phyloP scores from a whole-genome alignment of 1,140 invertebrate genomes.

The Zeugodacus cucurbitae region DNA sequence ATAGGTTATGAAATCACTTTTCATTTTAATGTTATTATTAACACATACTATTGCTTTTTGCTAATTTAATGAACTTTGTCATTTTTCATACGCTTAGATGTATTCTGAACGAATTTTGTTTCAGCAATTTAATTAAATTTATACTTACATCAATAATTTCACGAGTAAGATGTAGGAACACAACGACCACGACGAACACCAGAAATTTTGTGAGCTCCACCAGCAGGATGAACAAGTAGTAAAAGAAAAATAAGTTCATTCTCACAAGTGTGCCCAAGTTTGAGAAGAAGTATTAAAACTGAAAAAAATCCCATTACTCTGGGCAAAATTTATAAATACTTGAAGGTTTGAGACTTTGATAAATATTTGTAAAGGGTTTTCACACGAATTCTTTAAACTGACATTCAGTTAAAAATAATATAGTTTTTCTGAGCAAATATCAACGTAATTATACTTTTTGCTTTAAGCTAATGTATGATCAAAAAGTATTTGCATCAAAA shows the following conservation, averaged over 20 bases:
- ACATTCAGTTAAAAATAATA: no score
- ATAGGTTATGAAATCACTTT: constrained; percentile 46
- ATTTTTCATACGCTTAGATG: neutral
- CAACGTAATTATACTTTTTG: no score
- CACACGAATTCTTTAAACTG: no score
- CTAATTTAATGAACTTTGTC: neutral
- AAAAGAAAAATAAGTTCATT: neutral
- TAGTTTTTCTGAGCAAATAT: no score
- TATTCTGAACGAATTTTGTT: neutral
- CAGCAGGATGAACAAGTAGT: neutral
- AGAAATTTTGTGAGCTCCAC: constrained; percentile 25
- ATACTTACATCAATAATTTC: constrained; percentile 43
- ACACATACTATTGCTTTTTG: neutral
- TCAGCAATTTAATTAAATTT: neutral
- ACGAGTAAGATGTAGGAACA: constrained; percentile 36
- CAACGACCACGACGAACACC: constrained; percentile 44
- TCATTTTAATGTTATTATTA: neutral
- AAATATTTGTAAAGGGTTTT: neutral
- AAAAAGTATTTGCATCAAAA: no score
- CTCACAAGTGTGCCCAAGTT: no score
- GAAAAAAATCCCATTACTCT: no score
- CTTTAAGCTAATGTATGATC: no score
- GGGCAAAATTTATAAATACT: neutral
- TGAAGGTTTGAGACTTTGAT: neutral
- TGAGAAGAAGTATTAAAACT: no score